A percentile compares a stretch with the other conserved stretches of the same genome.
Conservation (phyloP, 2,888 invertebrate species). For the Sussaba pulchella region DNA sequence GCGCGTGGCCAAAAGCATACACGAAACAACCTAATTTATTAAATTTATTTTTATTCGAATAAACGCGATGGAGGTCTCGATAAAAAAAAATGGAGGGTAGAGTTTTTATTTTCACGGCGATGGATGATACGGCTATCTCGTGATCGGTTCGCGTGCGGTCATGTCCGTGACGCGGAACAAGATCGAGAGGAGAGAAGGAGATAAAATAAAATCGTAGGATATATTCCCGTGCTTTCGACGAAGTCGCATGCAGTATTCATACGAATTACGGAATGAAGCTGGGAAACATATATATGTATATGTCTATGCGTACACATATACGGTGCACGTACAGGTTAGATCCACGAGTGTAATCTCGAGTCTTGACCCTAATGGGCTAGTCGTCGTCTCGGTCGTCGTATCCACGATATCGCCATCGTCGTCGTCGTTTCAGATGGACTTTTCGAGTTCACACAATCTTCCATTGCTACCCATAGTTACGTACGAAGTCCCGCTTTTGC, state of each 20-base stretch:
- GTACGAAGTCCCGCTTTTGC: constrained; percentile 25
- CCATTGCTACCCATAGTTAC: constrained; percentile 22
- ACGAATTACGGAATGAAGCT: constrained; percentile 40
- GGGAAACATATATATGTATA: neutral
- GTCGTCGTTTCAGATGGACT: constrained; percentile 27
- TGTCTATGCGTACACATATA: neutral
- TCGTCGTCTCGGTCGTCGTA: constrained; percentile 23
- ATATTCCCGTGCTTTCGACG: neutral
- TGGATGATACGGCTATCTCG: constrained; percentile 3
- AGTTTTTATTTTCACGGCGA: constrained; percentile 7
- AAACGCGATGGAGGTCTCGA: no score
- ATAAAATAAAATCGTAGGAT: neutral
- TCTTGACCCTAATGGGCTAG: constrained; percentile 58
- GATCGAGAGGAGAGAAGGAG: constrained; percentile 27
- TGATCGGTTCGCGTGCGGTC: constrained; percentile 29
- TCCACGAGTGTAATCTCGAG: constrained; percentile 61
- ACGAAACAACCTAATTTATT: no score
- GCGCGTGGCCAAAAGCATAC: no score
- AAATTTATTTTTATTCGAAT: no score
- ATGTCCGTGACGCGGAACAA: constrained; percentile 6
- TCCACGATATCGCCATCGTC: constrained; percentile 1
- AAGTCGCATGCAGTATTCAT: neutral
- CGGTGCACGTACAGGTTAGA: constrained; percentile 27
- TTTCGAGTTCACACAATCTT: constrained; percentile 28
- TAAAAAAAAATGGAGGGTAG: neutral